These are phyloP conservation scores for Astur gentilis DNA, from an alignment of 2,113 vertebrate species.

Conservation along the genomic window DNA sequence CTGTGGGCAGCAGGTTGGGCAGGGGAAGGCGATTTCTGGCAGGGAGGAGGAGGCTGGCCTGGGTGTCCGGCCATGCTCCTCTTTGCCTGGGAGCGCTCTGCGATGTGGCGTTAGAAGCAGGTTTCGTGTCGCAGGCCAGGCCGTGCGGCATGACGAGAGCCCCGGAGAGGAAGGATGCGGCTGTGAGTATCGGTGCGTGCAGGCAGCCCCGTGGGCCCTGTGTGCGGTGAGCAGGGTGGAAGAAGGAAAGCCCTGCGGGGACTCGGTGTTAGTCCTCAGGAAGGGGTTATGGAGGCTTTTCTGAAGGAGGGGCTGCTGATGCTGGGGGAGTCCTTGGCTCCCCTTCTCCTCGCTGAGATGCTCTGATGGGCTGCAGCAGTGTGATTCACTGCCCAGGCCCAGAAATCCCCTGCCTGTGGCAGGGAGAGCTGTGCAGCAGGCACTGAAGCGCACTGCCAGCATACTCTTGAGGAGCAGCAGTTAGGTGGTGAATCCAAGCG, in stretches of 20 bases:
- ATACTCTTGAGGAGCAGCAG: neutral
- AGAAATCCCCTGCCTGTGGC: neutral
- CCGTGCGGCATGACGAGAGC: neutral
- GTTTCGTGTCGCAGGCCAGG: neutral
- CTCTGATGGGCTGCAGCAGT: neutral
- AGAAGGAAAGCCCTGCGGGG: neutral
- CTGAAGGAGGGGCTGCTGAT: neutral
- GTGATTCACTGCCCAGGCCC: neutral
- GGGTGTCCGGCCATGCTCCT: neutral
- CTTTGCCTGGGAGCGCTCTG: fast-evolving
- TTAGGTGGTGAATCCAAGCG: neutral
- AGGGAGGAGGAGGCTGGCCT: neutral
- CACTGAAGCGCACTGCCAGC: neutral
- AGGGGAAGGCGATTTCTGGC: neutral
- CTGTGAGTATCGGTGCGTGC: neutral
- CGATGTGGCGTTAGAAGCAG: neutral
- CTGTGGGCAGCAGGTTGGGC: neutral
- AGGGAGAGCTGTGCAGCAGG: neutral
- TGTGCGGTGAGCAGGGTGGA: neutral
- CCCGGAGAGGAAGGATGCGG: neutral
- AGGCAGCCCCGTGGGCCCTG: neutral
- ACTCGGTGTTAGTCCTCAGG: neutral
- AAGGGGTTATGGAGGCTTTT: neutral
- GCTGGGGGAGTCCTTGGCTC: neutral
- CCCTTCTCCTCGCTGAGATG: neutral